These are phyloP conservation scores for Cossypha polioptera DNA, from an alignment of 2,797 vertebrate genomes.

Conservation along the genomic window DNA sequence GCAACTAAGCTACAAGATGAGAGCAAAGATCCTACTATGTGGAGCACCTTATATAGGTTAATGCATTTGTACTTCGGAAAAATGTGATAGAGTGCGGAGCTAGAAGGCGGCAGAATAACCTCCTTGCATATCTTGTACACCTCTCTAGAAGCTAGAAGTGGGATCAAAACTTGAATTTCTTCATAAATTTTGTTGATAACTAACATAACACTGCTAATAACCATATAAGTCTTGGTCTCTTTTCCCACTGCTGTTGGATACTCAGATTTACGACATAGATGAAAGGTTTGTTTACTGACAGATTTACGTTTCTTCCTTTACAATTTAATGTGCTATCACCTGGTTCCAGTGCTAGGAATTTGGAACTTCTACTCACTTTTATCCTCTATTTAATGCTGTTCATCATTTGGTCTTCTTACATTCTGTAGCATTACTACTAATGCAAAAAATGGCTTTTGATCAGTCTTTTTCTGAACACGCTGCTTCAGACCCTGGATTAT, in stretches of 20 bases:
- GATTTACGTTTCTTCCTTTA: background rate
- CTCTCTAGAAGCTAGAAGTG: background rate
- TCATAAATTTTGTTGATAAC: background rate
- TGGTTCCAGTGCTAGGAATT: background rate
- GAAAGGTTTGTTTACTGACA: background rate
- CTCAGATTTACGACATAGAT: background rate
- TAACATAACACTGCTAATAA: background rate
- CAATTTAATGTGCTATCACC: background rate
- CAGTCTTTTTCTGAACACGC: background rate
- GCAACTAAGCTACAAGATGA: background rate
- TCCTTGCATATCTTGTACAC: background rate
- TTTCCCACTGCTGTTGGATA: background rate
- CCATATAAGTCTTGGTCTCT: background rate
- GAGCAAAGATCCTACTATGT: background rate
- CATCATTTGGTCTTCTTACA: background rate
- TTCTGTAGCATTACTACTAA: background rate
- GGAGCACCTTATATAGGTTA: background rate
- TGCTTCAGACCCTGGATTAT: background rate
- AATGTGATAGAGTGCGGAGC: background rate
- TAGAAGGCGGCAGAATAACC: background rate
- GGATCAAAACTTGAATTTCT: background rate
- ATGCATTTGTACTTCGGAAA: background rate
- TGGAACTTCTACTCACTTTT: background rate
- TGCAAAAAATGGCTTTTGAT: background rate
- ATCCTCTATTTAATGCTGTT: background rate